These are phyloP conservation scores for Ischnus inquisitorius DNA, from an alignment of 2,888 invertebrate genomes.

Conservation along the genomic window DNA sequence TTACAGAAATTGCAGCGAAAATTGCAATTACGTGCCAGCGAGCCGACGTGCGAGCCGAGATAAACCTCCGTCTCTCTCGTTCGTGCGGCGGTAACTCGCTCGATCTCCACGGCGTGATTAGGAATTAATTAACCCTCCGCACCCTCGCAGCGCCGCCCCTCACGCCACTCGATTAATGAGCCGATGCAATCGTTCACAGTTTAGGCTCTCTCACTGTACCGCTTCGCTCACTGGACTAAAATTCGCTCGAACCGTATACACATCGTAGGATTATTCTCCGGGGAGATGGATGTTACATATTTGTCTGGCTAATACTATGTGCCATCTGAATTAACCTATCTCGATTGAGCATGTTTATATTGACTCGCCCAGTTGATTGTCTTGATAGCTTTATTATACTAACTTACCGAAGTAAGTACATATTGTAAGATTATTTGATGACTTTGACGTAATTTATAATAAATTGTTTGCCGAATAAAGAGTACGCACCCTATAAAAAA, in stretches of 20 bases:
- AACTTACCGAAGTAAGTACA: not conserved
- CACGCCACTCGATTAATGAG: conserved; percentile 64
- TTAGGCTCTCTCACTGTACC: conserved; percentile 29
- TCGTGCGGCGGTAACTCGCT: conserved; percentile 50
- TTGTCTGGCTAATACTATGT: conserved; percentile 44
- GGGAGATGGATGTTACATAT: conserved; percentile 22
- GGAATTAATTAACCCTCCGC: conserved; percentile 69
- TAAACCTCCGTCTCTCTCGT: conserved; percentile 5
- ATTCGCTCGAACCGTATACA: not conserved
- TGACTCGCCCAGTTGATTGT: conserved; percentile 36
- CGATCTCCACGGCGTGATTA: conserved; percentile 66
- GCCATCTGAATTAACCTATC: conserved; percentile 31
- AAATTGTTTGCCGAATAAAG: not conserved
- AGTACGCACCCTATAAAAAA: not conserved
- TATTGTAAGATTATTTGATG: not conserved
- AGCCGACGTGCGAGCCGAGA: conserved; percentile 58
- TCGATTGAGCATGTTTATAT: not conserved
- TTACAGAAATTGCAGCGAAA: conserved; percentile 71
- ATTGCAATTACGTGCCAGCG: conserved; percentile 70
- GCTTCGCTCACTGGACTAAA: not conserved
- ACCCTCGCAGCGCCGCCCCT: conserved; percentile 23
- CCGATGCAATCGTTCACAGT: conserved; percentile 64
- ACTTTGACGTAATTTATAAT: not conserved
- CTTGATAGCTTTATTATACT: conserved; percentile 6
- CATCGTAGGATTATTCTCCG: not conserved